phyloP scores from a whole-genome alignment of 2,113 vertebrate species.

The Centropristis striata region DNA sequence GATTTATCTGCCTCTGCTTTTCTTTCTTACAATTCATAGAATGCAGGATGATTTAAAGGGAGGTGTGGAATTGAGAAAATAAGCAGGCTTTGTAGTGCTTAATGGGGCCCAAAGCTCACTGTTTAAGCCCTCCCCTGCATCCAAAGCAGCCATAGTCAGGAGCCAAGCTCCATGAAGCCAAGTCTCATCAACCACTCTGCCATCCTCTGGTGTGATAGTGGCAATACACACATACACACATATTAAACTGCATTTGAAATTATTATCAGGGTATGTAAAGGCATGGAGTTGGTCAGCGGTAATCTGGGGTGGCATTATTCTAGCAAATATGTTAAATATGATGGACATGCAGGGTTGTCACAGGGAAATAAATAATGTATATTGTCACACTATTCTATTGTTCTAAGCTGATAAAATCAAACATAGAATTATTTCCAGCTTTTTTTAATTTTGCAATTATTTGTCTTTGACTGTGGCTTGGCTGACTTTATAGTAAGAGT shows the following conservation, averaged over 20 bases:
- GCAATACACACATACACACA: slow-evolving; percentile 70
- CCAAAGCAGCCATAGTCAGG: slow-evolving; percentile 64
- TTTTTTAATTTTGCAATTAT: neutral
- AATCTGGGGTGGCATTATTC: neutral
- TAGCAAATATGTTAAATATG: neutral
- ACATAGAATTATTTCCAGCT: neutral
- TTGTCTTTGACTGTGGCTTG: neutral
- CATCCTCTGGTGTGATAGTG: slow-evolving; percentile 82
- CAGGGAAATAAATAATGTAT: neutral
- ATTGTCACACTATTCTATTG: too few species aligned
- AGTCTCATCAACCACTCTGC: slow-evolving; percentile 83
- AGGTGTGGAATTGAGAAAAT: slow-evolving; percentile 81
- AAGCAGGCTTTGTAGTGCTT: slow-evolving; percentile 80
- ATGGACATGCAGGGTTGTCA: neutral
- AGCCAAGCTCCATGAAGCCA: slow-evolving; percentile 65
- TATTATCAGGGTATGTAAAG: neutral
- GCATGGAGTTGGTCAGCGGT: neutral
- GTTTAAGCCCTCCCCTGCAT: slow-evolving; percentile 75
- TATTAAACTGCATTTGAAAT: slow-evolving; percentile 3
- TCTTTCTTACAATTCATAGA: slow-evolving; percentile 78
- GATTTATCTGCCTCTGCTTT: slow-evolving; percentile 76
- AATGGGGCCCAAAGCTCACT: slow-evolving; percentile 77
- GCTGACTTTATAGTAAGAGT: neutral
- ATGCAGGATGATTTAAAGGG: slow-evolving; percentile 79
- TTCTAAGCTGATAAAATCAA: neutral